Evolutionary conservation across 1,140 invertebrate species (phyloP), one percentile per base, ranked within the genome.

Genomic region (Musca domestica): DNA sequence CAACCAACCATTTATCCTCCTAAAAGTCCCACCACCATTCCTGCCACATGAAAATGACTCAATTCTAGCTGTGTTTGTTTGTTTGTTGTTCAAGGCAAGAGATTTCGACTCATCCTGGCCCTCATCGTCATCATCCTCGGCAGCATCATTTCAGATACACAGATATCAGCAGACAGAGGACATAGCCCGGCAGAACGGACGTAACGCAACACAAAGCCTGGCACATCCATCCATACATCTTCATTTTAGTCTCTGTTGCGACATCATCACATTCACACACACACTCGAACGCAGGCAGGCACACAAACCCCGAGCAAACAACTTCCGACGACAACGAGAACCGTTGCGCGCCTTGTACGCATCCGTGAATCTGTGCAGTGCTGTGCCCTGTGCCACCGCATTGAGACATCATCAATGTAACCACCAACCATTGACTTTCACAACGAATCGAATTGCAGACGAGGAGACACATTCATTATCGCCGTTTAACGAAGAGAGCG

Each of bases 61-160:
- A 41, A 41, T 41, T 12, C 34, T 41, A 10, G 34, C 34, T 41
- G 34, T 61, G 56, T 61, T 61, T 61, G 56, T n/a, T n/a, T n/a
- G n/a, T 61, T 61, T 61, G 56, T 61, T 61, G 56, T 61, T 61
- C 34, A 30, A 61, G n/a, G 34, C 34, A 41, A 41, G 56, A 61
- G 56, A 41, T 34, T n/a, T 61, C 56, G 41, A 34, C 56, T 61
- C 56, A 34, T 34, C 34, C 34, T 41, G 6, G 34, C 34, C 34
- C 34, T 41, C 34, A 41, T 41, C 34, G 10, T 41, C 34, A 41
- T 41, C 34, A 41, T 30, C 27, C n/a, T n/a, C n/a, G n/a, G 34
- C 34, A 41, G 34, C 34, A 41, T 41, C 34, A 41, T 41, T 10
- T 5, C 34, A 41, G 34, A 41, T 41, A 41, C n/a, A 61, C 56